Evolutionary conservation across 1,140 invertebrate genomes (phyloP), one percentile per base, ranked within the genome.

Genomic region (Penaeus indicus): DNA sequence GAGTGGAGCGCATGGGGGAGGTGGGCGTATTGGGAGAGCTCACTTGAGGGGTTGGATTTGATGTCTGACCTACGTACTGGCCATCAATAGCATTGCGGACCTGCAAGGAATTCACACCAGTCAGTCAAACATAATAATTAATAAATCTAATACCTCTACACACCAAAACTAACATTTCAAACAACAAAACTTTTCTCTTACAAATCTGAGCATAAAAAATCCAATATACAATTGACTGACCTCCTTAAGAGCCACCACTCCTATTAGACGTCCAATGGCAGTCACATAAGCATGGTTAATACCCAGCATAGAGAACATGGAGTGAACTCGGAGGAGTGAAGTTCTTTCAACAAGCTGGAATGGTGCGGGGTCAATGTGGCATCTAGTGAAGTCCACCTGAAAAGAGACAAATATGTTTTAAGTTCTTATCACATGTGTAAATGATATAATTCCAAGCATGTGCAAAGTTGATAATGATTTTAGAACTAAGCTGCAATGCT

Each of bases 231-330:
- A 19, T 38, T 16, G 10, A 63, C 89, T 84, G 62, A 91, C 91
- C 90, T 97, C 98, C 94, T 98, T 98, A 0, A 99, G 94, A 10
- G 97, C 97, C 3, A 99, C 98, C 0, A 99, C 98, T 7, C 99
- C 99, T 47, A 99, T 96, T 1, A 99, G 94, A 91, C 96, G 94
- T 0, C 99, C 99, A 86, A 98, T 98, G 64, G 98, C 97, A 5
- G 99, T 99, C 0, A 99, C 99, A 93, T 99, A 99, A 7, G 99
- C 98, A 92, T 98, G 97, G 94, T 98, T 98, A 8, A 99, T 96
- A 47, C 98, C 98, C 67, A 99, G 95, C 94, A 99, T 96, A 5
- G 97, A 99, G 93, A 99, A 99, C 16, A 99, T 93, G 13, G 98
- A 99, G 93, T 99, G 98, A 3, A 99, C 98, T 94, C 99, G 99